phyloP scores from a whole-genome alignment of 2,113 vertebrate genomes.

The Pluvialis apricaria region DNA sequence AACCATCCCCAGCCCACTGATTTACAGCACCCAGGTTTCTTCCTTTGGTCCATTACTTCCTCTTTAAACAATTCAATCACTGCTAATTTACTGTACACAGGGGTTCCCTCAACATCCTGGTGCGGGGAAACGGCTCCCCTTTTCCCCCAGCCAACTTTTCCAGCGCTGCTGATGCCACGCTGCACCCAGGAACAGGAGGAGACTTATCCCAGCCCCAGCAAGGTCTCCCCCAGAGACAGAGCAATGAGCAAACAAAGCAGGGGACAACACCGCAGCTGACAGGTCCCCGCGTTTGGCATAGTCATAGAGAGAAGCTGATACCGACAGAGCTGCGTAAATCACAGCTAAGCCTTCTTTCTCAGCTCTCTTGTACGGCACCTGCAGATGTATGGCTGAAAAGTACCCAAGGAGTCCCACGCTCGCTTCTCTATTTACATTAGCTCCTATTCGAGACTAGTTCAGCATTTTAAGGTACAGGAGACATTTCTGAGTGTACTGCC shows the following conservation, averaged over 20 bases:
- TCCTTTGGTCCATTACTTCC: neutral
- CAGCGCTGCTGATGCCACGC: neutral
- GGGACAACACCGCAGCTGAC: neutral
- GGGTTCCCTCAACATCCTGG: neutral
- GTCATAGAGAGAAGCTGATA: neutral
- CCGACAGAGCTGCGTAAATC: neutral
- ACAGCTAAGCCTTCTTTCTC: neutral
- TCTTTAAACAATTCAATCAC: neutral
- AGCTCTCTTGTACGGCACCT: neutral
- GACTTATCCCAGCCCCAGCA: neutral
- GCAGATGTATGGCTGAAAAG: neutral
- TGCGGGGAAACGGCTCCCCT: neutral
- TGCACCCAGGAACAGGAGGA: neutral
- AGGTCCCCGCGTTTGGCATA: neutral
- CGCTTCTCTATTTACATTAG: neutral
- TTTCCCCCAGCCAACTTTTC: neutral
- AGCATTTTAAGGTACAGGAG: neutral
- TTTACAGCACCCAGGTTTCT: neutral
- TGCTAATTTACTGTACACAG: neutral
- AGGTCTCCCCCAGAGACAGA: neutral
- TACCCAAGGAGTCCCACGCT: neutral
- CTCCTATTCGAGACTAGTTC: neutral
- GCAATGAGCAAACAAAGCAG: neutral
- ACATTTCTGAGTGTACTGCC: neutral
- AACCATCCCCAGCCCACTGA: neutral